phyloP scores from a whole-genome alignment of 2,888 invertebrate genomes.

The Papilio demoleus region DNA sequence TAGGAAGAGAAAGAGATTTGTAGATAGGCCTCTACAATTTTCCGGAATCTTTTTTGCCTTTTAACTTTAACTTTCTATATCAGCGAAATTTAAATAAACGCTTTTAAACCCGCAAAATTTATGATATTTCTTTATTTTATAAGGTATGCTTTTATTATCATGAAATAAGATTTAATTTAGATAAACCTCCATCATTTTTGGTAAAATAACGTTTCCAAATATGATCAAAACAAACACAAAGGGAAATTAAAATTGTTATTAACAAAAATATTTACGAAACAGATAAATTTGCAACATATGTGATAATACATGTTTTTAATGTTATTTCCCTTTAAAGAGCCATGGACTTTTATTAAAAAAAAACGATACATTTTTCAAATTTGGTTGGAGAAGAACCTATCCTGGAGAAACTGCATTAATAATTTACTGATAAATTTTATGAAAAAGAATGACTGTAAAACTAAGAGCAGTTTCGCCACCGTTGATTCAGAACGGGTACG shows the following conservation, averaged over 20 bases:
- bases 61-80: too few species aligned
- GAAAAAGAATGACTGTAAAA: slow-evolving; percentile 64
- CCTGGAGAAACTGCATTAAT: slow-evolving; percentile 45
- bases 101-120: background rate
- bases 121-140: too few species aligned
- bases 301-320: background rate
- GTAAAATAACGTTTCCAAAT: background rate
- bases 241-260: background rate
- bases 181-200: background rate
- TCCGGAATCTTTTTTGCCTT: too few species aligned
- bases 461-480: slow-evolving; percentile 59
- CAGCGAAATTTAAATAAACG: background rate
- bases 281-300: slow-evolving; percentile 18
- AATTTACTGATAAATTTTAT: slow-evolving; percentile 58
- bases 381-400: background rate
- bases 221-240: background rate
- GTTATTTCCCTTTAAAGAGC: background rate
- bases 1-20: too few species aligned
- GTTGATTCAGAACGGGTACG: slow-evolving; percentile 47
- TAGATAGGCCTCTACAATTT: too few species aligned
- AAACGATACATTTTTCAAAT: background rate
- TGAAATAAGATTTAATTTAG: slow-evolving; percentile 14
- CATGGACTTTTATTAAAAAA: slow-evolving; percentile 2
- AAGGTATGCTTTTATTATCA: too few species aligned
- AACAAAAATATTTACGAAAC: background rate